Conservation (phyloP, 2,113 vertebrate species). For the Emydura subglobosa region DNA sequence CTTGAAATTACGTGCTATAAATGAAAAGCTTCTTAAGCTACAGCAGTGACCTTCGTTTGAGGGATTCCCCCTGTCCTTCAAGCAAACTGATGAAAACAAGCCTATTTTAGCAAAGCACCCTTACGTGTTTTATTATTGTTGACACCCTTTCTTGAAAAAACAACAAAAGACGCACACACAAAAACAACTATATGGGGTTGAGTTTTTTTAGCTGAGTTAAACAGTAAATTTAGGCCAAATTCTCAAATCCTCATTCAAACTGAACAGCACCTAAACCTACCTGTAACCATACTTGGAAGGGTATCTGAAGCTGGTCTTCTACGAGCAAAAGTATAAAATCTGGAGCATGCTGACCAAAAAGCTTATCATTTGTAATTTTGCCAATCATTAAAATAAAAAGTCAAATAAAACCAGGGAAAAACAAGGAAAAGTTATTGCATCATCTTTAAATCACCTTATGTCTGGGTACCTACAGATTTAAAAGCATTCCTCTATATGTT, state of each 20-base stretch:
- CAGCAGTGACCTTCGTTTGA: conserved; percentile 47
- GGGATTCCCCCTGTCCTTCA: conserved; percentile 15
- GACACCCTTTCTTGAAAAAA: not conserved
- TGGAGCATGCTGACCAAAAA: not conserved
- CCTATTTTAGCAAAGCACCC: conserved; percentile 10
- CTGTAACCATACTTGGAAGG: not conserved
- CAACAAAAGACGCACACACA: no score
- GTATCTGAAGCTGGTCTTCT: not conserved
- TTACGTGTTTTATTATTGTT: conserved; percentile 8
- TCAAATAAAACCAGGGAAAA: not conserved
- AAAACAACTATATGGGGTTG: no score
- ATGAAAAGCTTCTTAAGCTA: not conserved
- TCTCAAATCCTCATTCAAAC: not conserved
- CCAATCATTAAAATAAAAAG: not conserved
- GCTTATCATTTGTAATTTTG: not conserved
- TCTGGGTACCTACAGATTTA: not conserved
- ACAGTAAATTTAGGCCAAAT: not conserved
- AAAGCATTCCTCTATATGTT: not conserved
- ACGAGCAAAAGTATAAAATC: not conserved
- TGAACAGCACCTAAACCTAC: not conserved
- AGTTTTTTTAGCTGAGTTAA: not conserved
- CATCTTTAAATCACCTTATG: not conserved
- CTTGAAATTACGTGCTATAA: conserved; percentile 14
- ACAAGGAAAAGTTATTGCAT: not conserved
- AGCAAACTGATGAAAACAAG: conserved; percentile 37